These are phyloP conservation scores for Acanthopagrus latus DNA, from an alignment of 2,797 vertebrate genomes.

Conservation along the genomic window DNA sequence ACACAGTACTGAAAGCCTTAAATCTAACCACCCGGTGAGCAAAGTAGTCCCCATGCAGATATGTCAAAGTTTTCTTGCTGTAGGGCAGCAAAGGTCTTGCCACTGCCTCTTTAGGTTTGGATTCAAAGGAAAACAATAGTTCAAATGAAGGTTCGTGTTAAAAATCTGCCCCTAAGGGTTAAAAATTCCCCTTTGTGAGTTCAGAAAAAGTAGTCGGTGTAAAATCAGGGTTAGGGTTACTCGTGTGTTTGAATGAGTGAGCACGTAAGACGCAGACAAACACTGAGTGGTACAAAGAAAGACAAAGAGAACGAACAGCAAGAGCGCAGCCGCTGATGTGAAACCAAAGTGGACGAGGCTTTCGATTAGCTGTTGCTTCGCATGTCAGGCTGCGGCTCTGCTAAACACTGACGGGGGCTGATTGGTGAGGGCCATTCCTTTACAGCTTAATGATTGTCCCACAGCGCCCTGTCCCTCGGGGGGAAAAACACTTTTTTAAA, in stretches of 20 bases:
- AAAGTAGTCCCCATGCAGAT: neutral
- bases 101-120: neutral
- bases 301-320: slow-evolving; percentile 58
- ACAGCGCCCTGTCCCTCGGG: slow-evolving; percentile 61
- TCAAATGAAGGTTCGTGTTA: neutral
- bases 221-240: slow-evolving; percentile 9
- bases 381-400: slow-evolving; percentile 62
- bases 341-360: slow-evolving; percentile 54
- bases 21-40: neutral
- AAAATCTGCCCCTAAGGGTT: neutral
- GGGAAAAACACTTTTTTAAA: slow-evolving; percentile 67
- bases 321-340: slow-evolving; percentile 59
- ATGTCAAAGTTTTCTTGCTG: neutral
- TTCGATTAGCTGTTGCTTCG: slow-evolving; percentile 71
- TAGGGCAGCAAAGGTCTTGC: neutral
- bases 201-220: neutral
- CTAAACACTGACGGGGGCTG: slow-evolving; percentile 64
- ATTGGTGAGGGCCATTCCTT: slow-evolving; percentile 59
- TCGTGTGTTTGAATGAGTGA: slow-evolving; percentile 42
- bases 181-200: neutral
- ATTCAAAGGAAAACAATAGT: neutral
- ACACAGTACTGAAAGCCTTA: neutral
- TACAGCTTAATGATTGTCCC: slow-evolving; percentile 64
- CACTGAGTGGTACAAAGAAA: slow-evolving; percentile 43
- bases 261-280: slow-evolving; percentile 40